Evolutionary conservation across 2,797 vertebrate genomes (phyloP).

Genomic region (Neosilurus mollespiculum): DNA sequence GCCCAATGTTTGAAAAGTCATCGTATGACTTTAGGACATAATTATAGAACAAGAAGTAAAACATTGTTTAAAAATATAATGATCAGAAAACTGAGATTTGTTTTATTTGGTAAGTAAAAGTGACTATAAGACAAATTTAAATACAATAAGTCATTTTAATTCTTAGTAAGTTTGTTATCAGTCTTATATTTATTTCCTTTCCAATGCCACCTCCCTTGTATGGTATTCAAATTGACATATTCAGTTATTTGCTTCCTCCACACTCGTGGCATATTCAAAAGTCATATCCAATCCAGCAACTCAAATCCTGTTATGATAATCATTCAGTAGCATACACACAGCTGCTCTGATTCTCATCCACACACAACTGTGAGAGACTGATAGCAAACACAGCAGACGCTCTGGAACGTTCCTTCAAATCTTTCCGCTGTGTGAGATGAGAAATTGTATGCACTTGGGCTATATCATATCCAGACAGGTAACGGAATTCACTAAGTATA

Average conservation of each 20-base stretch:
- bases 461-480: neutral
- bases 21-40: neutral
- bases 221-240: constrained; percentile 23
- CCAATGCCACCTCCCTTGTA: neutral
- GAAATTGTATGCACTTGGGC: neutral
- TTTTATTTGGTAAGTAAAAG: neutral
- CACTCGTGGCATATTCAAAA: neutral
- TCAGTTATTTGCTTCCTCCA: constrained; percentile 18
- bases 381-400: constrained; percentile 39
- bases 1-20: too few relatives aligned
- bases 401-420: constrained; percentile 41
- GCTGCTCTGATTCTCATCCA: constrained; percentile 27
- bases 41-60: neutral
- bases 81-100: neutral
- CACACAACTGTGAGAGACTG: constrained; percentile 21
- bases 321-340: constrained; percentile 27
- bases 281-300: constrained; percentile 38
- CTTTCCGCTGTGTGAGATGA: constrained; percentile 1
- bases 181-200: neutral
- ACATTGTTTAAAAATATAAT: too few relatives aligned
- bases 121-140: neutral
- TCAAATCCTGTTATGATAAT: constrained; percentile 39
- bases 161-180: neutral
- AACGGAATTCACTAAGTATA: neutral
- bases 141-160: neutral